Percentiles rank a stretch among this genome's conserved stretches.
Conservation (phyloP, 2,888 invertebrate genomes). For the Trachelus stipa region DNA sequence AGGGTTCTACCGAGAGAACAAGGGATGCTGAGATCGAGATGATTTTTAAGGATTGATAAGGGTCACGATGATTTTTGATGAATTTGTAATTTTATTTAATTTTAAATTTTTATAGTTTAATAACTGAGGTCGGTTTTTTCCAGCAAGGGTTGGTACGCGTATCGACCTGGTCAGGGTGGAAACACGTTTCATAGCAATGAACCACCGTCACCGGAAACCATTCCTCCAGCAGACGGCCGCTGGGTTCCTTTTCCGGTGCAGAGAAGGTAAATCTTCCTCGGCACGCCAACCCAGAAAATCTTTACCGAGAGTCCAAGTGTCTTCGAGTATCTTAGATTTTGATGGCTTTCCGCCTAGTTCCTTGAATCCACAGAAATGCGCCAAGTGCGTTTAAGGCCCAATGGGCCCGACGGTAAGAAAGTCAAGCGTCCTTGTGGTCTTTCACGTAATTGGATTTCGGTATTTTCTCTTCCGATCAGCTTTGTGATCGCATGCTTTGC, state of each 20-base stretch:
- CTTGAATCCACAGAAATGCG: background rate
- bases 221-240: slow-evolving; percentile 54
- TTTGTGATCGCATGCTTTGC: slow-evolving; percentile 44
- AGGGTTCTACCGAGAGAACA: background rate
- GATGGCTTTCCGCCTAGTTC: background rate
- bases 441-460: background rate
- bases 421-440: background rate
- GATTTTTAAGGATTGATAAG: background rate
- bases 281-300: slow-evolving; percentile 48
- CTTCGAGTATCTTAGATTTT: background rate
- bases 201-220: slow-evolving; percentile 58
- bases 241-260: slow-evolving; percentile 57
- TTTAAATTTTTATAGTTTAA: background rate
- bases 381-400: background rate
- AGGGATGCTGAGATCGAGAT: background rate
- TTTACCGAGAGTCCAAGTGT: background rate
- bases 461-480: background rate
- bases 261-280: slow-evolving; percentile 56
- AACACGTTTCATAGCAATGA: slow-evolving; percentile 41
- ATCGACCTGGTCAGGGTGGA: slow-evolving; percentile 37
- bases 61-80: background rate
- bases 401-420: background rate
- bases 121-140: background rate
- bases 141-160: slow-evolving; percentile 33
- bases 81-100: background rate